Base-by-base conservation (phyloP, 2,113 vertebrate species). In the Tinamus guttatus region DNA sequence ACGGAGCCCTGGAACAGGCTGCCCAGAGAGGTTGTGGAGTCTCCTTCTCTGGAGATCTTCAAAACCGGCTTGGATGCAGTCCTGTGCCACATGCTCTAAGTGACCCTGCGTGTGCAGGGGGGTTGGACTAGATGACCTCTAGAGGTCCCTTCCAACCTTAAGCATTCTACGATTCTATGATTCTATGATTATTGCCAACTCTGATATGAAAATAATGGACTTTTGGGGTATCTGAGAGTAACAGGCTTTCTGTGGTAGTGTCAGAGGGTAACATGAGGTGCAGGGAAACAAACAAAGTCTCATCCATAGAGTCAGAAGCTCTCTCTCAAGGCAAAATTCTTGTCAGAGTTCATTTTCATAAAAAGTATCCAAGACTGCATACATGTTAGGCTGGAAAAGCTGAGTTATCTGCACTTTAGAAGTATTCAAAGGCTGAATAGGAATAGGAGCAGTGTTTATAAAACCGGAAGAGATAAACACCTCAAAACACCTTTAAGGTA, bases 381-480 rank as follows among this genome's bases (percentile, higher is more conserved):
- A 7, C 2, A 5, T 1, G 0, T 47, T 67, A 18, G 5, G 69
- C 69, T 30, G 21, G 22, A 62, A 34, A 11, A 3, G 0, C 8
- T 52, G 28, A 54, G 32, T 32, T 75, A 58, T 4, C 49, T 67
- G 2, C 14, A 17, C 7, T 49, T 81, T 14, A 81, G 69, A 65
- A 54, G 3, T 11, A 69, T 49, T 15, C 7, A 34, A 69, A 87
- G 11, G 4, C 36, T 58, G 7, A 69, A 2, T 22, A 40, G 22
- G 59, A 7, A 40, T 2, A 45, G 24, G 7, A 47, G 7, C 2
- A n/a, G 3, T 28, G 15, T 41, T 75, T 70, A 32, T 4, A 51
- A 43, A 62, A 75, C 41, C 1, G 41, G 59, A n/a, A 30, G 17
- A 43, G 3, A 13, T 16, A 38, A 47, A 77, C 77, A 12, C 0